Percentiles rank a stretch among this genome's conserved stretches.
Conservation (phyloP, 2,113 vertebrate genomes). For the Platysteira castanea region DNA sequence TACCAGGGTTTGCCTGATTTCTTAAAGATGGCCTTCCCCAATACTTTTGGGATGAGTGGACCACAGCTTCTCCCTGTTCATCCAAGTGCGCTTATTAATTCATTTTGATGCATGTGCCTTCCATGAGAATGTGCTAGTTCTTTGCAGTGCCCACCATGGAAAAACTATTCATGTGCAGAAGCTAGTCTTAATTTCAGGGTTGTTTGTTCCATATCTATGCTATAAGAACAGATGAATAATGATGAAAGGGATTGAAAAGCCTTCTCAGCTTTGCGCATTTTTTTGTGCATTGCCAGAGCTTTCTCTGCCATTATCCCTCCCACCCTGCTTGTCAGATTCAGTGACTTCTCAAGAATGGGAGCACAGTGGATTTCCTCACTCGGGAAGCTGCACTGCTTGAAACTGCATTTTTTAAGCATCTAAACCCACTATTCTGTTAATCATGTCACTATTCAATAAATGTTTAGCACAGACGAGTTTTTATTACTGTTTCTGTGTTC, state of each 20-base stretch:
- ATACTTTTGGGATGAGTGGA: not conserved
- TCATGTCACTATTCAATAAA: not conserved
- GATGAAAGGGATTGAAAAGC: not conserved
- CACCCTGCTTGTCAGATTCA: not conserved
- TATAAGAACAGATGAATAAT: not conserved
- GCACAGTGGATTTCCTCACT: not conserved
- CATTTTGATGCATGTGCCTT: not conserved
- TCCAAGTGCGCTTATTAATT: not conserved
- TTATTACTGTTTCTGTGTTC: not conserved
- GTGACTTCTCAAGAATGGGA: not conserved
- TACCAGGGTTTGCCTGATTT: not conserved
- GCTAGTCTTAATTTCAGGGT: not conserved
- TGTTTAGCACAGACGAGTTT: not conserved
- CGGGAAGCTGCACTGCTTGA: not conserved
- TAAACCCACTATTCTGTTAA: not conserved
- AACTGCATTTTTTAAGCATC: not conserved
- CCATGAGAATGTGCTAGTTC: accelerated
- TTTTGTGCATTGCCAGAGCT: not conserved
- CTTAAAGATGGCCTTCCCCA: not conserved
- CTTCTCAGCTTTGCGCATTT: not conserved
- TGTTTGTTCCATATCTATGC: not conserved
- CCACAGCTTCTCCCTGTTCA: not conserved
- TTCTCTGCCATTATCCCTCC: not conserved
- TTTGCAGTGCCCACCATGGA: not conserved
- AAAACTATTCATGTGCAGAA: not conserved